These are phyloP conservation scores for Microdon myrmicae DNA, from an alignment of 2,888 invertebrate species.

Conservation along the genomic window DNA sequence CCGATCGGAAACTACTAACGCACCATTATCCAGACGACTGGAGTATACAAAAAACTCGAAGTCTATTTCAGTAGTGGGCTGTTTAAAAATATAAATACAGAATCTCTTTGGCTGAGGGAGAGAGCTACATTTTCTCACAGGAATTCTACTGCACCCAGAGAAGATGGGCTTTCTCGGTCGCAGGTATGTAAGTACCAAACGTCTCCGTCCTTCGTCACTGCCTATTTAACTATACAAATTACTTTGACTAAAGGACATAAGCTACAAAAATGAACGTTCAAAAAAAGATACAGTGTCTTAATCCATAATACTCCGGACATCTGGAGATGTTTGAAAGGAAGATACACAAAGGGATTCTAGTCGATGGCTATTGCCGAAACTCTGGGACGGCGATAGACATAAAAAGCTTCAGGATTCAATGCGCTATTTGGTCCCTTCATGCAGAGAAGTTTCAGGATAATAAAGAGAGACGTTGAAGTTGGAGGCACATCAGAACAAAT, in stretches of 20 bases:
- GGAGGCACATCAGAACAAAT: conserved; percentile 5
- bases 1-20: conserved; percentile 19
- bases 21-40: conserved; percentile 19
- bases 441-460: conserved; percentile 20
- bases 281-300: conserved; percentile 1
- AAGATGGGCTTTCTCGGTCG: not conserved
- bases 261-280: conserved; percentile 1
- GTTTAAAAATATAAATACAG: no score
- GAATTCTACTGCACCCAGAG: conserved; percentile 39
- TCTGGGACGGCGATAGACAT: conserved; percentile 33
- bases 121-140: conserved; percentile 22
- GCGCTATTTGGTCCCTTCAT: conserved; percentile 35
- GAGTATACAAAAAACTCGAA: conserved; percentile 20
- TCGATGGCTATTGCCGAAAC: conserved; percentile 13
- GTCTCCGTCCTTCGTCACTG: conserved; percentile 7
- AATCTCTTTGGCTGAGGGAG: no score
- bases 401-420: conserved; percentile 40
- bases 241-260: conserved; percentile 25
- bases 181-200: not conserved
- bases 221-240: conserved; percentile 13
- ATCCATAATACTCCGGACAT: conserved; percentile 30
- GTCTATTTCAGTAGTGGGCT: no score
- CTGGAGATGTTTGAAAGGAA: conserved; percentile 17
- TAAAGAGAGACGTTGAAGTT: conserved; percentile 9
- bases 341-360: conserved; percentile 1